Percentiles rank a stretch among this genome's conserved stretches.
phyloP scores from a whole-genome alignment of 2,797 vertebrate species.

The Crenichthys baileyi region DNA sequence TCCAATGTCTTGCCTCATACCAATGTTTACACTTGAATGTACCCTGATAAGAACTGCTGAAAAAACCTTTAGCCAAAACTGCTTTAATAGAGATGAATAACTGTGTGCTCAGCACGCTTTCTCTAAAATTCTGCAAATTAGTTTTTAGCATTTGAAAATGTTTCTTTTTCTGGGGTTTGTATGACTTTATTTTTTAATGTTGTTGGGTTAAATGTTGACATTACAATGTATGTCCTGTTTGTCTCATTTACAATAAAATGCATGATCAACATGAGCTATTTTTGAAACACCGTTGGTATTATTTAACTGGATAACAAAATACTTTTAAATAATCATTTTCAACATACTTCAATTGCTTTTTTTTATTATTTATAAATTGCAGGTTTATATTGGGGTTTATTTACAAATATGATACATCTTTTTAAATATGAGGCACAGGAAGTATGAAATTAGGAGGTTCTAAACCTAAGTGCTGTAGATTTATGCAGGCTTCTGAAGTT shows the following conservation, averaged over 20 bases:
- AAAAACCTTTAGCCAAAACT: conserved; percentile 65
- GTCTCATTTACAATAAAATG: conserved; percentile 79
- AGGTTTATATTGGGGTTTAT: neutral
- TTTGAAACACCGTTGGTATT: neutral
- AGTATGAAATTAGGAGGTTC: neutral
- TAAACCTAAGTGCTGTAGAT: neutral
- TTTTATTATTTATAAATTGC: neutral
- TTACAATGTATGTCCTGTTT: conserved; percentile 65
- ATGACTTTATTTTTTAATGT: conserved; percentile 47
- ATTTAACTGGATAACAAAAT: neutral
- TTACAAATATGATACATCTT: neutral
- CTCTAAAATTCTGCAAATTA: conserved; percentile 37
- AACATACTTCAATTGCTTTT: neutral
- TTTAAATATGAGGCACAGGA: neutral
- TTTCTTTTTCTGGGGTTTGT: conserved; percentile 57
- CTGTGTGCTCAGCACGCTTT: conserved; percentile 55
- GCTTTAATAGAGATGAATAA: conserved; percentile 67
- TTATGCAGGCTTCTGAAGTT: neutral
- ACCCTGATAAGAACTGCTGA: conserved; percentile 71
- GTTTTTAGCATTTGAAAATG: conserved; percentile 46
- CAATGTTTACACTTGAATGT: conserved; percentile 83
- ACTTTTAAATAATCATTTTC: neutral
- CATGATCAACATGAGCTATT: conserved; percentile 64
- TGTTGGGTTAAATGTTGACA: conserved; percentile 62
- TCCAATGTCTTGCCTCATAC: conserved; percentile 72